Base-by-base conservation (phyloP, 92 coral and sea anemone species). In the Muricea muricata region DNA sequence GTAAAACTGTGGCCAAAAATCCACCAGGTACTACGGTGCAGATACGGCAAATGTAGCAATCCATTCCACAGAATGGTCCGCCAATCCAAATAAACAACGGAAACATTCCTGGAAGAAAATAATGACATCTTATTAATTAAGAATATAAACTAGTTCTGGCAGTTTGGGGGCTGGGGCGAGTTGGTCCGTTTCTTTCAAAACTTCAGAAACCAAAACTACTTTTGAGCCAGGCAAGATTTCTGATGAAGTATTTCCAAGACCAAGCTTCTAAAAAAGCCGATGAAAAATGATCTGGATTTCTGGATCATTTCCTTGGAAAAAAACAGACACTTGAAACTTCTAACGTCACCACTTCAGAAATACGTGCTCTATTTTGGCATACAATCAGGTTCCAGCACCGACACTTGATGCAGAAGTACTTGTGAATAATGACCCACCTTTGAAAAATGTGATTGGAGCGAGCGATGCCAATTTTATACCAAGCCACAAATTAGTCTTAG, bases 1-100 rank as follows among this genome's bases (percentile, higher is more conserved):
- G 85, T 5, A 96, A 93, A 47, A 93, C 92, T 21, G 95, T 85
- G 89, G 88, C 93, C 7, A 96, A 94, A 84, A 96, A 87, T 24
- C 99, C 99, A 6, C 96, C 93, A 55, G 99, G 99, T 7, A 96
- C 87, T 67, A 96, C 99, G 79, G 92, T 89, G 67, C 92, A 91
- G 65, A 96, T 81, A 37, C 99, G 99, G 34, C 94, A 85, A 29
- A 78, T 78, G 83, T 78, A 78, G 37, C 83, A 78, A 21, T 78
- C 83, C 83, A 78, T 78, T 28, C 83, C 83, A 74, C 99, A 96
- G 93, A 93, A 96, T 0, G 99, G 99, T 61, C 94, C 94, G 26
- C 99, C 99, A 34, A 96, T 89, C 99, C 99, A 96, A 41, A 95
- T 84, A 88, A 93, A 96, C 67, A 96, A 86, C 1, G 99, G 99